Conservation (phyloP, 2,888 invertebrate genomes). For the Alviniconcha strummeri region DNA sequence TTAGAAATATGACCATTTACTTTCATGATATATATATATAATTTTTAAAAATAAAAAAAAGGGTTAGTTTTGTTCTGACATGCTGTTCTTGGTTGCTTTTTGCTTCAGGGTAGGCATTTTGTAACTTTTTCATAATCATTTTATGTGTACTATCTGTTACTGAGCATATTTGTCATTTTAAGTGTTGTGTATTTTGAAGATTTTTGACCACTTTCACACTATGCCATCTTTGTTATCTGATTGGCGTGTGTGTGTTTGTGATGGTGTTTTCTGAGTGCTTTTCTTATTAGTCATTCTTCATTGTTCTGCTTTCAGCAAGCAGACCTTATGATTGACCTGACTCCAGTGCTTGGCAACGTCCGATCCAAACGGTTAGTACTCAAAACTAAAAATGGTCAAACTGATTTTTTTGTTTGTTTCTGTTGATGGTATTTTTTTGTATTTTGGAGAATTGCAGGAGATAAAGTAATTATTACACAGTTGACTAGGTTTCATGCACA, state of each 20-base stretch:
- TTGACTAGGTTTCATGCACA: too few relatives aligned
- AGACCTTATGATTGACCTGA: slow-evolving; percentile 85
- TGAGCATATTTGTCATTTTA: not conserved
- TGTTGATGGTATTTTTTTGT: not conserved
- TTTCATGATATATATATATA: not conserved
- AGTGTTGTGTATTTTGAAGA: not conserved
- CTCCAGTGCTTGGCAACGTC: slow-evolving; percentile 85
- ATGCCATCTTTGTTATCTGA: too few relatives aligned
- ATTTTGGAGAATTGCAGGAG: not conserved
- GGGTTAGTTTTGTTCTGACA: too few relatives aligned
- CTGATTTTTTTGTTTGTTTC: not conserved
- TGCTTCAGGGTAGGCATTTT: too few relatives aligned
- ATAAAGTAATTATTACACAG: too few relatives aligned
- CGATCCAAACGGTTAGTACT: slow-evolving; percentile 83
- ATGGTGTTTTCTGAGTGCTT: too few relatives aligned
- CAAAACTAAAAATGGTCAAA: too few relatives aligned
- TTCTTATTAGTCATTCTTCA: too few relatives aligned
- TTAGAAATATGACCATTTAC: not conserved
- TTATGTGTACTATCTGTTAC: not conserved
- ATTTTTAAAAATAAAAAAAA: too few relatives aligned
- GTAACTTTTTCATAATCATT: not conserved
- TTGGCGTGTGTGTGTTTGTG: too few relatives aligned
- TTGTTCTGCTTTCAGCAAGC: slow-evolving; percentile 76
- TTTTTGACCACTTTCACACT: too few relatives aligned
- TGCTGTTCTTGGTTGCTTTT: too few relatives aligned